These are phyloP conservation scores for Rallus limicola DNA, from an alignment of 2,113 vertebrate genomes.

Conservation along the genomic window DNA sequence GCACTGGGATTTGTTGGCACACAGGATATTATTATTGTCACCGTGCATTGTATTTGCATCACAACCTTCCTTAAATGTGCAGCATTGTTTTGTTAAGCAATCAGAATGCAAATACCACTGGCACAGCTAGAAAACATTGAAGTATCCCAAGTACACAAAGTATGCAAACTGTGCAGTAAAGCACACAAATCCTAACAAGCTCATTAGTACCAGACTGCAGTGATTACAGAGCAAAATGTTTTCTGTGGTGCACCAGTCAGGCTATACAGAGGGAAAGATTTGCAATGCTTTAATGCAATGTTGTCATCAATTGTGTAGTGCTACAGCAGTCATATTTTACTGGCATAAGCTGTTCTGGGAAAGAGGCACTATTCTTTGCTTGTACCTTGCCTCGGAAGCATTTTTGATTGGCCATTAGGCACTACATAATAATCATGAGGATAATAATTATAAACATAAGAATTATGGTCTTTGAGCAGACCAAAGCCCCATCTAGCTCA, in stretches of 20 bases:
- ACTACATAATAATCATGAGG: not conserved
- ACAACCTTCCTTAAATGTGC: conserved; percentile 2
- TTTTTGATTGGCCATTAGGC: not conserved
- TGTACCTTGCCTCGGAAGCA: not conserved
- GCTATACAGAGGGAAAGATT: not conserved
- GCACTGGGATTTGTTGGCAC: not conserved
- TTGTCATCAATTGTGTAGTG: not conserved
- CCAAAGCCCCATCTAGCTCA: not conserved
- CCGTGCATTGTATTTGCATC: not conserved
- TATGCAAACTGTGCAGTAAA: conserved; percentile 46
- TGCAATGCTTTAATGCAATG: not conserved
- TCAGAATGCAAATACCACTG: conserved; percentile 38
- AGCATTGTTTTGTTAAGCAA: conserved; percentile 35
- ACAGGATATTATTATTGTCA: not conserved
- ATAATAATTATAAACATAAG: not conserved
- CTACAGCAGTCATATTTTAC: not conserved
- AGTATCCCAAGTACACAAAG: conserved; percentile 27
- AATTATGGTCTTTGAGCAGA: not conserved
- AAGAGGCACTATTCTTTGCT: not conserved
- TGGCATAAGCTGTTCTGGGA: not conserved
- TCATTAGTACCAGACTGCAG: conserved; percentile 48
- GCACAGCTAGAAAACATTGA: conserved; percentile 28
- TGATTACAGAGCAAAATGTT: conserved; percentile 42
- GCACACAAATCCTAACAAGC: conserved; percentile 60
- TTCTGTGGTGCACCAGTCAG: conserved; percentile 5